Evolutionary conservation across 1,140 invertebrate genomes (phyloP).

Genomic region (Drosophila virilis): DNA sequence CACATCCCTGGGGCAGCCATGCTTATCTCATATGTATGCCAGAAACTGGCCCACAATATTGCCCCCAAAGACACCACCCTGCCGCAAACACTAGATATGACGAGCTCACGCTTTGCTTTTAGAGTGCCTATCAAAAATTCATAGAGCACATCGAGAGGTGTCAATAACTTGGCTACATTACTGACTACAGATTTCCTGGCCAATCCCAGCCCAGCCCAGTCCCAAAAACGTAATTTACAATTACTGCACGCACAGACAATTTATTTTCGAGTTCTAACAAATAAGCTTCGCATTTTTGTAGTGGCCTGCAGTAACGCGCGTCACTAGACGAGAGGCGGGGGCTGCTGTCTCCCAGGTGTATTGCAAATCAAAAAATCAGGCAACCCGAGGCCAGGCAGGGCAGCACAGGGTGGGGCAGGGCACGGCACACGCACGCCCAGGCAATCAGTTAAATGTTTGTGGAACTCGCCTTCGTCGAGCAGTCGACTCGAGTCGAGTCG

Average conservation of each 20-base stretch:
- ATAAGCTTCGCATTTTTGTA: constrained; percentile 65
- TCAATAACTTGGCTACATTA: constrained; percentile 66
- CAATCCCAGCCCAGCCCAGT: not conserved
- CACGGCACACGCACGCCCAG: constrained; percentile 67
- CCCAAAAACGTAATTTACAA: constrained; percentile 77
- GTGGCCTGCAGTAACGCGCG: constrained; percentile 15
- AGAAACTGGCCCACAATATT: constrained; percentile 17
- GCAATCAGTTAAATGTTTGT: constrained; percentile 84
- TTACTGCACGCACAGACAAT: constrained; percentile 84
- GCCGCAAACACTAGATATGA: constrained; percentile 11
- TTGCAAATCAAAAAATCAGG: constrained; percentile 84
- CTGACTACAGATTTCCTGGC: constrained; percentile 25
- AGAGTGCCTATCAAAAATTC: constrained; percentile 67
- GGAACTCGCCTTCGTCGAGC: constrained; percentile 71
- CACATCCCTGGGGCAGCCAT: constrained; percentile 8
- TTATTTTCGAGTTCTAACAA: constrained; percentile 78
- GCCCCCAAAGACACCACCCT: constrained; percentile 1
- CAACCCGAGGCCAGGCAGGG: constrained; percentile 16
- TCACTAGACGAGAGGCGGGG: constrained; percentile 8
- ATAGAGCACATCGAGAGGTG: constrained; percentile 61
- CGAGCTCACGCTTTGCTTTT: constrained; percentile 2
- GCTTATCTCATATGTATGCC: constrained; percentile 11
- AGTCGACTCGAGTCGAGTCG: constrained; percentile 39
- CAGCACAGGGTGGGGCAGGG: not conserved
- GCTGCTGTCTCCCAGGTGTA: constrained; percentile 76